Conservation (phyloP, 2,797 vertebrate genomes). For the Danio albolineatus region DNA sequence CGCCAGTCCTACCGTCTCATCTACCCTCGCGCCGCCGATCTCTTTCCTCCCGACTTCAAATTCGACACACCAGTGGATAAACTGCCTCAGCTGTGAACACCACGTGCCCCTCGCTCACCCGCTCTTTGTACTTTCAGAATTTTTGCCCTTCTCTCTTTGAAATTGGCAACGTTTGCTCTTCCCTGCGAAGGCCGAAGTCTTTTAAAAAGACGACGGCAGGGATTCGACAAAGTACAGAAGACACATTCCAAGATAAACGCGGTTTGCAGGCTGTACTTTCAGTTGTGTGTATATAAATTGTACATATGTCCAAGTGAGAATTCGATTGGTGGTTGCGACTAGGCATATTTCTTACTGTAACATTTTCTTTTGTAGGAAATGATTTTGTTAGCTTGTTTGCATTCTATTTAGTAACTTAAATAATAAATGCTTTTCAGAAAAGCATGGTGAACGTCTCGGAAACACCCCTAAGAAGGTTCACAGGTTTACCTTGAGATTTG, state of each 20-base stretch:
- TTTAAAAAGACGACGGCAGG: constrained; percentile 70
- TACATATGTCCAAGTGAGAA: constrained; percentile 78
- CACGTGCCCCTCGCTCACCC: constrained; percentile 37
- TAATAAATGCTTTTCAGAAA: constrained; percentile 74
- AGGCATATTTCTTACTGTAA: constrained; percentile 89
- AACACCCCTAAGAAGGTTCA: constrained; percentile 57
- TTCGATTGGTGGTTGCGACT: constrained; percentile 83
- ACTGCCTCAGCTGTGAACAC: constrained; percentile 91
- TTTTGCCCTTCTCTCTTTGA: constrained; percentile 63
- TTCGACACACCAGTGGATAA: constrained; percentile 99
- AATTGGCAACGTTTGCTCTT: constrained; percentile 72
- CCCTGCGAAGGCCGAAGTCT: constrained; percentile 77
- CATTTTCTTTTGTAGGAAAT: constrained; percentile 89
- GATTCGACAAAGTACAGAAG: constrained; percentile 70
- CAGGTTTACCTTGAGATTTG: background rate
- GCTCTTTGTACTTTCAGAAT: constrained; percentile 68
- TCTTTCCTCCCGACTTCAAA: constrained; percentile 98
- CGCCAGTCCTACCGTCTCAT: constrained; percentile 98
- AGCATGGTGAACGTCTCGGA: constrained; percentile 58
- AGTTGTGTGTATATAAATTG: constrained; percentile 90
- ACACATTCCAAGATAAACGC: constrained; percentile 89
- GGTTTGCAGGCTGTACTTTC: constrained; percentile 73
- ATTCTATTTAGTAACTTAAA: constrained; percentile 80
- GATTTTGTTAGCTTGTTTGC: constrained; percentile 88
- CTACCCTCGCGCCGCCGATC: constrained; percentile 94